Evolutionary conservation across 2,888 invertebrate genomes (phyloP).

Genomic region (Shargacucullia verbasci): DNA sequence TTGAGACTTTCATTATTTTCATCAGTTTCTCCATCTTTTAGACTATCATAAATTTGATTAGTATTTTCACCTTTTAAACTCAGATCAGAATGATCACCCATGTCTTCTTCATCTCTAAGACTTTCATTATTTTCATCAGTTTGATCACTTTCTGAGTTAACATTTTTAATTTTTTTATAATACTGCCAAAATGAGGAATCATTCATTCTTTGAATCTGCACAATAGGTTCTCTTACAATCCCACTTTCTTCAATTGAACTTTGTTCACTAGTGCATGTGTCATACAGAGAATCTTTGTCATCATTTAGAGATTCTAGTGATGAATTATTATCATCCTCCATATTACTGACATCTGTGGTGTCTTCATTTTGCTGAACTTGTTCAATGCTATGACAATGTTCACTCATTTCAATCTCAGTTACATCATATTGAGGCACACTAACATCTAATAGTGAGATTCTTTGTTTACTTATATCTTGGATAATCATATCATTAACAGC

Average conservation of each 20-base stretch:
- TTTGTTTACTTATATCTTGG: conserved; percentile 2
- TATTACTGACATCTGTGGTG: conserved; percentile 13
- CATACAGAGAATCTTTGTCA: conserved; percentile 73
- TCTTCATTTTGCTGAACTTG: conserved; percentile 2
- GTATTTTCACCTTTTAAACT: conserved; percentile 6
- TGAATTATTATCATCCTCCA: conserved; percentile 9
- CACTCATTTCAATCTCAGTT: conserved; percentile 18
- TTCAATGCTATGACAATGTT: conserved; percentile 5
- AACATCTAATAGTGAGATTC: conserved; percentile 15
- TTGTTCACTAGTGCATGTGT: conserved; percentile 77
- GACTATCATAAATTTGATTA: no score
- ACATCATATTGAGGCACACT: conserved; percentile 10
- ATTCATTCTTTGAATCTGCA: conserved; percentile 70
- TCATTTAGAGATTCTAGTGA: conserved; percentile 38
- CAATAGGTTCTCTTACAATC: conserved; percentile 61
- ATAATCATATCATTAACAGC: conserved; percentile 3
- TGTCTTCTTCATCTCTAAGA: conserved; percentile 20
- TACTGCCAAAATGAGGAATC: conserved; percentile 71
- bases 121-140: conserved; percentile 51
- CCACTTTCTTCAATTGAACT: conserved; percentile 41
- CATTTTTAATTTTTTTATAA: conserved; percentile 61
- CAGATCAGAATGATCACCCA: conserved; percentile 8
- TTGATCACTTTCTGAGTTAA: conserved; percentile 35
- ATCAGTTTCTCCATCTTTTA: conserved; percentile 15
- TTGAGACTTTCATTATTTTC: conserved; percentile 52